Evolutionary conservation across 2,797 vertebrate species (phyloP).

Genomic region (Enteromius treurensis): DNA sequence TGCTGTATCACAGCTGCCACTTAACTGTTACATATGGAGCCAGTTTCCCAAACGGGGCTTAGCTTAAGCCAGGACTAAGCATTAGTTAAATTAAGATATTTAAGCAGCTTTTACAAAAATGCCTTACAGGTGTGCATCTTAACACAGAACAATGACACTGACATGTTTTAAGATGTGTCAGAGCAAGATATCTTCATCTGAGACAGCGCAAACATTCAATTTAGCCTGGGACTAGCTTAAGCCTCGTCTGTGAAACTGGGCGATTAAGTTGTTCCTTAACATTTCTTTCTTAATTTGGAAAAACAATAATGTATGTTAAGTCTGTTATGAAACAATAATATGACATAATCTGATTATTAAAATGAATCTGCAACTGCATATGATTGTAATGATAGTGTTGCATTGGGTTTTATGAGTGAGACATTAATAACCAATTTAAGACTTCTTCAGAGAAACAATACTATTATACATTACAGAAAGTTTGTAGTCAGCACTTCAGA

Average conservation of each 20-base stretch:
- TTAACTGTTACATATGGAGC: neutral
- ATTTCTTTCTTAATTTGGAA: neutral
- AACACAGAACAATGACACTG: too few relatives aligned
- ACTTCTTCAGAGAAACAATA: neutral
- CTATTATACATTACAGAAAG: neutral
- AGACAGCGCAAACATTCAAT: too few relatives aligned
- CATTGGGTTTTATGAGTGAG: neutral
- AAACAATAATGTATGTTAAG: neutral
- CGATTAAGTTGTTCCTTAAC: neutral
- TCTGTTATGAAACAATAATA: neutral
- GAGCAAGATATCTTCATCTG: too few relatives aligned
- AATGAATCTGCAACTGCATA: neutral
- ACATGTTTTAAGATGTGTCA: too few relatives aligned
- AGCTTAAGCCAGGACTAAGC: too few relatives aligned
- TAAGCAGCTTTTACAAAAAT: too few relatives aligned
- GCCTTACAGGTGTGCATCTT: too few relatives aligned
- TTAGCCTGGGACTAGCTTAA: too few relatives aligned
- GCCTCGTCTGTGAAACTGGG: too few relatives aligned
- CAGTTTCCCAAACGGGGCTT: too few relatives aligned
- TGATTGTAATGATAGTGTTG: neutral
- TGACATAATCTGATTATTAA: conserved; percentile 1
- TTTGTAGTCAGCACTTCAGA: neutral
- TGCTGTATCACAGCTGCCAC: conserved; percentile 17
- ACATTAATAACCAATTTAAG: neutral
- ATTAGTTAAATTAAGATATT: too few relatives aligned